phyloP scores from a whole-genome alignment of 2,888 invertebrate genomes.

The Elgonia sp. region DNA sequence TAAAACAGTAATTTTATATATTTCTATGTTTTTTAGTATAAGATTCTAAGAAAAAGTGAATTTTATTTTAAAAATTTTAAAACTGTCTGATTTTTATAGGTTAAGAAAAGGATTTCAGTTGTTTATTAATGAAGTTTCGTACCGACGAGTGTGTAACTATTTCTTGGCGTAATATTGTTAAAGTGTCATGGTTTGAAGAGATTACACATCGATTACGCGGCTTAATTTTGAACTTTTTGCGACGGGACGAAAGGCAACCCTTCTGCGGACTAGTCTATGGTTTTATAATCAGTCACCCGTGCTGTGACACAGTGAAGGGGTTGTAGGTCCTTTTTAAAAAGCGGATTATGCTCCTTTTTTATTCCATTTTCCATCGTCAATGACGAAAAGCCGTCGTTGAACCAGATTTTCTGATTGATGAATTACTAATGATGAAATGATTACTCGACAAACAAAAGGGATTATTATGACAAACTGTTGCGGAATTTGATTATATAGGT shows the following conservation, averaged over 20 bases:
- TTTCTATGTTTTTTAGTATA: too few species aligned
- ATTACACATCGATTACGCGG: constrained; percentile 87
- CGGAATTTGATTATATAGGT: not conserved
- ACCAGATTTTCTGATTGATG: constrained; percentile 60
- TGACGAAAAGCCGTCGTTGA: constrained; percentile 39
- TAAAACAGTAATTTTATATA: too few species aligned
- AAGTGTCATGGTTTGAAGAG: constrained; percentile 85
- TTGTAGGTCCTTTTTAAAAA: constrained; percentile 84
- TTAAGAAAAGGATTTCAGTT: too few species aligned
- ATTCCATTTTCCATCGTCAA: constrained; percentile 73
- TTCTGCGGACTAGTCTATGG: constrained; percentile 86
- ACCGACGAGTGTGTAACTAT: too few species aligned
- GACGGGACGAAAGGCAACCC: constrained; percentile 70
- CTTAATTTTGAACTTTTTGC: constrained; percentile 85
- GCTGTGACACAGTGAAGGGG: constrained; percentile 86
- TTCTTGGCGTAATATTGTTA: constrained; percentile 66
- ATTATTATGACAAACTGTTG: constrained; percentile 26
- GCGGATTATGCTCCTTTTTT: constrained; percentile 84
- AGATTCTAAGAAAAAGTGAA: too few species aligned
- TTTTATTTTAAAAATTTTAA: too few species aligned
- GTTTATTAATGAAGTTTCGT: too few species aligned
- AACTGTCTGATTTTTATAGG: too few species aligned
- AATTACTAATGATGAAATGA: constrained; percentile 60
- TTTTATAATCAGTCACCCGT: constrained; percentile 87
- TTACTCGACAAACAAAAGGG: constrained; percentile 23